phyloP scores from a whole-genome alignment of 35 echinoderm and acorn worm genomes.

The Stichopus chloronotus region DNA sequence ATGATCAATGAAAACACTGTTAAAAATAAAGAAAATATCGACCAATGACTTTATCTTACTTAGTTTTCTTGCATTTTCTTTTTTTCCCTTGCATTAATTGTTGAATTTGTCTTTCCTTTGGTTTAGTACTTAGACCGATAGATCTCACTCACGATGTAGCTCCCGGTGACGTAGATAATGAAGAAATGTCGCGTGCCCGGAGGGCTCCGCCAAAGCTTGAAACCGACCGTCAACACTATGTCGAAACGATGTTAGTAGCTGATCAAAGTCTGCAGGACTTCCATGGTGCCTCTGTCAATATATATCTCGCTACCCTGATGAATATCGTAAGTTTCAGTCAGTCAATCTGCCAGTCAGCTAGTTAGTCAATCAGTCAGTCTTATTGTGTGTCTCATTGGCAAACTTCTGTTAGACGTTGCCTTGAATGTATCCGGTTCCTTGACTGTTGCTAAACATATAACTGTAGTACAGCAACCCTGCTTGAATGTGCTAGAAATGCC shows the following conservation, averaged over 20 bases:
- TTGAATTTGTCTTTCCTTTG: background rate
- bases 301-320: slow-evolving; percentile 75
- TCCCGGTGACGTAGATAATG: background rate
- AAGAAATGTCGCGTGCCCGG: background rate
- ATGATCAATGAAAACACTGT: too few relatives aligned
- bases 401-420: too few relatives aligned
- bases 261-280: slow-evolving; percentile 68
- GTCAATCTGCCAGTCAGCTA: background rate
- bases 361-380: too few relatives aligned
- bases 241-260: slow-evolving; percentile 76
- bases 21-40: too few relatives aligned
- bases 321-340: slow-evolving; percentile 68
- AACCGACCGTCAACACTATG: slow-evolving; percentile 52
- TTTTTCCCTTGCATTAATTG: too few relatives aligned
- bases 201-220: background rate
- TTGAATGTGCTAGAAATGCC: too few relatives aligned
- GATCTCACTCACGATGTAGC: slow-evolving; percentile 30
- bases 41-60: too few relatives aligned
- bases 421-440: too few relatives aligned
- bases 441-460: too few relatives aligned
- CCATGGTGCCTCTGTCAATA: slow-evolving; percentile 34
- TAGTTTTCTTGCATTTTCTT: too few relatives aligned
- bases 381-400: too few relatives aligned
- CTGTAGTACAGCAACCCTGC: too few relatives aligned
- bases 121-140: slow-evolving; percentile 27